Percentiles rank a stretch among this genome's conserved stretches.
These are phyloP conservation scores for Clarias platycephalus DNA, from an alignment of 2,797 vertebrate species.

Conservation along the genomic window DNA sequence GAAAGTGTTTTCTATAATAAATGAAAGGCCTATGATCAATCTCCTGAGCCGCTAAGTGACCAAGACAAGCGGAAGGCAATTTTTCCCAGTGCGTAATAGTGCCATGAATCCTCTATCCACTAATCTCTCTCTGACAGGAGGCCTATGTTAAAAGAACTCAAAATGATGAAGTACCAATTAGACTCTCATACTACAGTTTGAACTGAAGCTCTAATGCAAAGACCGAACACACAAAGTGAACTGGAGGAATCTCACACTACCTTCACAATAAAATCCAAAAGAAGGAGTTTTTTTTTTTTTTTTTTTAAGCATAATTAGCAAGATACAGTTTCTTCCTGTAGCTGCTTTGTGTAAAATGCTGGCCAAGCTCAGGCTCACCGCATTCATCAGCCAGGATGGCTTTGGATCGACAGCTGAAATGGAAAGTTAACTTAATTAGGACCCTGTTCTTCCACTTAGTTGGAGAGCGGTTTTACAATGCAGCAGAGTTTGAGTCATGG, in stretches of 20 bases:
- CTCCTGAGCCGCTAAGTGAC: constrained; percentile 56
- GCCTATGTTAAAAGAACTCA: constrained; percentile 28
- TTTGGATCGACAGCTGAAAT: constrained; percentile 27
- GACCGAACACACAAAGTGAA: not conserved
- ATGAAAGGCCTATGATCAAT: constrained; percentile 57
- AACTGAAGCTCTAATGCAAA: not conserved
- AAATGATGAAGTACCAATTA: constrained; percentile 51
- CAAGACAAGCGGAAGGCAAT: constrained; percentile 48
- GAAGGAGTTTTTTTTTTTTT: not conserved
- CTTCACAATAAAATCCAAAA: not conserved
- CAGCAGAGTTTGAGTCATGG: not conserved
- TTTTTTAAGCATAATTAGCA: not conserved
- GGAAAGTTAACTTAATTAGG: constrained; percentile 32
- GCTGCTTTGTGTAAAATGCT: not conserved
- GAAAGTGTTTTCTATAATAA: constrained; percentile 59
- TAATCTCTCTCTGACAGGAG: constrained; percentile 36
- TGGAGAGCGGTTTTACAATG: not conserved
- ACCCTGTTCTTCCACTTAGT: constrained; percentile 9
- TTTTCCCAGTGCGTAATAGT: constrained; percentile 26
- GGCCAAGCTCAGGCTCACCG: not conserved
- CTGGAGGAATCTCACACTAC: not conserved
- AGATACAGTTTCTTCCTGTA: not conserved
- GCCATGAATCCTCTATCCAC: constrained; percentile 43
- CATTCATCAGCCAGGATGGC: not conserved
- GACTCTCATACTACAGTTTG: not conserved